Evolutionary conservation across 2,888 invertebrate species (phyloP).

Genomic region (Hyposoter dolosus): DNA sequence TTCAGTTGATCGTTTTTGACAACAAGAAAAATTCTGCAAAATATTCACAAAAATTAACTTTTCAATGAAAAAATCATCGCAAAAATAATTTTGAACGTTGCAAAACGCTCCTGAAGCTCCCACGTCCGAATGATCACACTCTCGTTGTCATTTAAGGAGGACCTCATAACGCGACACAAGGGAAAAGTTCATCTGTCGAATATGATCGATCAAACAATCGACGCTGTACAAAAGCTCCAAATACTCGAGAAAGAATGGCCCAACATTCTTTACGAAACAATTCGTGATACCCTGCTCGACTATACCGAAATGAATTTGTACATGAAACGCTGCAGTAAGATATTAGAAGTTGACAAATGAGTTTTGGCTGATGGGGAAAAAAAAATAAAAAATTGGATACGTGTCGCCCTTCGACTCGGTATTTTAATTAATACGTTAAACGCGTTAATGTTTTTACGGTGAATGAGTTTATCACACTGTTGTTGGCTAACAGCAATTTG

Average conservation of each 20-base stretch:
- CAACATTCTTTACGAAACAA: constrained; percentile 90
- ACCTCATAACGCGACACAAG: constrained; percentile 90
- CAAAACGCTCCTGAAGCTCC: neutral
- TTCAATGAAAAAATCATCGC: neutral
- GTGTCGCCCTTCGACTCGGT: neutral
- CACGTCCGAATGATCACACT: neutral
- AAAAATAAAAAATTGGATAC: constrained; percentile 11
- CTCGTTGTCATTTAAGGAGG: constrained; percentile 86
- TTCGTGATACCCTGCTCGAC: constrained; percentile 91
- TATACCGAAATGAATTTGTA: constrained; percentile 93
- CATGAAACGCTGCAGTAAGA: constrained; percentile 87
- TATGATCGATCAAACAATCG: constrained; percentile 90
- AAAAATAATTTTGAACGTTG: neutral
- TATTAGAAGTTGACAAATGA: constrained; percentile 76
- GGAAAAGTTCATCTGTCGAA: constrained; percentile 90
- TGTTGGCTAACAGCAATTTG: constrained; percentile 61
- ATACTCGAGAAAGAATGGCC: constrained; percentile 92
- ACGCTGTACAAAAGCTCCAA: constrained; percentile 91
- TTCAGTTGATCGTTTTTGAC: too few relatives aligned
- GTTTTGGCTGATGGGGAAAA: constrained; percentile 42
- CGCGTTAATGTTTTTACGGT: constrained; percentile 61
- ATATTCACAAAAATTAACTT: neutral
- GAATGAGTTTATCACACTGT: constrained; percentile 67
- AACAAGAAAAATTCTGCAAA: neutral
- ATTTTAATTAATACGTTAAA: constrained; percentile 1